These are phyloP conservation scores for Metallyticus violacea DNA, from an alignment of 2,888 invertebrate species.

Conservation along the genomic window DNA sequence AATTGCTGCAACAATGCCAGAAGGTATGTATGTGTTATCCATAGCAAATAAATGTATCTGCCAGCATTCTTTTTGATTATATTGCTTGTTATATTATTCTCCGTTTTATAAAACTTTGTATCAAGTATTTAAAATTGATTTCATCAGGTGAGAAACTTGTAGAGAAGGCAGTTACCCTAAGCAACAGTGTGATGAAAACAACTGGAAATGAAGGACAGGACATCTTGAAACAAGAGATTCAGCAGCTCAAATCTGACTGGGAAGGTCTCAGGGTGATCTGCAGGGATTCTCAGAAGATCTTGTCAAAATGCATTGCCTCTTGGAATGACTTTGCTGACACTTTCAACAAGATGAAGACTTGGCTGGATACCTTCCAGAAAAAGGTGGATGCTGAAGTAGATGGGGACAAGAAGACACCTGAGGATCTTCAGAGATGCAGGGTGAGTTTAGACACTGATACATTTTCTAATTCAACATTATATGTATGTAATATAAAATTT, in stretches of 20 bases:
- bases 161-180: conserved; percentile 68
- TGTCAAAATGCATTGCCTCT: conserved; percentile 72
- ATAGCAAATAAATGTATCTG: neutral
- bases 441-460: conserved; percentile 23
- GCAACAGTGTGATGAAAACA: conserved; percentile 69
- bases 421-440: conserved; percentile 70
- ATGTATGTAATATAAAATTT: too few species aligned
- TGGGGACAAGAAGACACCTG: conserved; percentile 72
- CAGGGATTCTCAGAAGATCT: conserved; percentile 69
- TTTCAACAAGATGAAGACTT: conserved; percentile 68
- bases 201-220: conserved; percentile 84
- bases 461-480: too few species aligned
- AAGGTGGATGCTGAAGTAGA: conserved; percentile 61
- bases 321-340: conserved; percentile 80
- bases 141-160: conserved; percentile 60
- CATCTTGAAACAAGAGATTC: conserved; percentile 74
- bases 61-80: neutral
- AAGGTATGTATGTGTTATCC: conserved; percentile 50
- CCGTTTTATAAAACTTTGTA: neutral
- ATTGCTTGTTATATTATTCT: neutral
- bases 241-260: conserved; percentile 78
- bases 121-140: neutral
- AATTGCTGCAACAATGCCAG: conserved; percentile 64
- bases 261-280: conserved; percentile 73
- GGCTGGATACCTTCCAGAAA: conserved; percentile 68